Evolutionary conservation across 2,888 invertebrate species (phyloP), one percentile per base, ranked within the genome.

Genomic region (Oxystoma pomonae): DNA sequence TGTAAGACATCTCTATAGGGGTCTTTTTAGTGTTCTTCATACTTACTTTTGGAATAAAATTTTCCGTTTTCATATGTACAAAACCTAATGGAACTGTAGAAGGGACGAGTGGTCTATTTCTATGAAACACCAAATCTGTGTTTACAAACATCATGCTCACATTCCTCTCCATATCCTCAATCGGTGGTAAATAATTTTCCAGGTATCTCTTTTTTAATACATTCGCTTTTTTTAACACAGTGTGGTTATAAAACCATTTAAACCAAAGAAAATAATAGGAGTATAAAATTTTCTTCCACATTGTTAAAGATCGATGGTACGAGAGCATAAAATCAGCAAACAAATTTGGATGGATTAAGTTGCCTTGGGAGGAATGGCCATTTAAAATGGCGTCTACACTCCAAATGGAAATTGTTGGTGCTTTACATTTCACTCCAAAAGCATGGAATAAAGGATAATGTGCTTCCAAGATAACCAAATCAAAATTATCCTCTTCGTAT

Each of bases 131-230:
- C 3, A 12, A 3, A 35, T 35, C 12, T 35, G 35, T 35, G 35
- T 35, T 12, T 35, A 35, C 35, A 7, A 35, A 35, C 12, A 35
- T 7, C 35, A 35, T 7, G 12, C 35, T 35, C n/a, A n/a, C n/a
- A n/a, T n/a, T 35, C 35, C 35, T 35, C 12, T 35, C 35, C 35
- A 35, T 35, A 7, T 35, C 35, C 35, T 3, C 3, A 3, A 35
- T 12, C 12, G 3, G 5, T 35, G 35, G 35, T 35, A 35, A 35
- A 3, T 12, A 35, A 7, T 35, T 35, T 7, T 12, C 74, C 51
- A 81, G 74, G 0, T 82, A 70, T 0, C 75, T 80, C 56, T 83
- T 71, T 83, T 66, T 74, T 73, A 1, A 80, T 78, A 59, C 57
- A 22, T 53, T 65, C 57, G n/a, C 16, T 16, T 21, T 35, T 35